Conservation (phyloP, 2,888 invertebrate genomes). For the Chrysomela aeneicollis region DNA sequence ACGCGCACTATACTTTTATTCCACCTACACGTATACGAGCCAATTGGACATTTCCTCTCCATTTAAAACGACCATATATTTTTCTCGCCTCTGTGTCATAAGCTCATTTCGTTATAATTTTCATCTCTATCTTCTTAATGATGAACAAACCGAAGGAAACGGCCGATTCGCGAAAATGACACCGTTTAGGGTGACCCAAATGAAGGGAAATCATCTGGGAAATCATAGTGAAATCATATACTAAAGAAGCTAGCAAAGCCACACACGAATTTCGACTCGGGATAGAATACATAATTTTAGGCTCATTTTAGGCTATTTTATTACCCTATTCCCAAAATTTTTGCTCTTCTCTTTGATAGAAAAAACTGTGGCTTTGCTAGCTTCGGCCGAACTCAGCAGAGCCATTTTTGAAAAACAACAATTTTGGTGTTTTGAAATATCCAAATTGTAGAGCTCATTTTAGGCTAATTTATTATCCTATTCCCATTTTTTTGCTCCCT, state of each 20-base stretch:
- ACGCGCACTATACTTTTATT: slow-evolving; percentile 38
- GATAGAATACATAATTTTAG: too few species aligned
- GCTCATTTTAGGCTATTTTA: too few species aligned
- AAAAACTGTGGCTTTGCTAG: too few species aligned
- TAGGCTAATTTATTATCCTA: too few species aligned
- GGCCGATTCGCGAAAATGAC: slow-evolving; percentile 37
- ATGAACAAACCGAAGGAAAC: slow-evolving; percentile 34
- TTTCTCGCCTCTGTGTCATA: slow-evolving; percentile 35
- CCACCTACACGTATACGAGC: slow-evolving; percentile 40
- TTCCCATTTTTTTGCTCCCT: too few species aligned
- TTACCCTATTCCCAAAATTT: too few species aligned
- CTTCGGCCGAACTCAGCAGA: too few species aligned
- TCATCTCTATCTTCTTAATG: slow-evolving; percentile 39
- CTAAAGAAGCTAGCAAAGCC: not conserved
- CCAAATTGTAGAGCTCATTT: too few species aligned
- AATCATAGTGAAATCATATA: slow-evolving; percentile 13
- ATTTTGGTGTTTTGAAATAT: too few species aligned
- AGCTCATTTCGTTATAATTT: slow-evolving; percentile 38
- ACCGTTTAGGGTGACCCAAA: slow-evolving; percentile 27
- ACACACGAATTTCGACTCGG: slow-evolving; percentile 7
- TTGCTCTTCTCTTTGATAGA: too few species aligned
- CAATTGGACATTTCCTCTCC: slow-evolving; percentile 48
- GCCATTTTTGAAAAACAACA: too few species aligned
- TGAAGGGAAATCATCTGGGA: slow-evolving; percentile 18
- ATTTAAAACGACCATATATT: slow-evolving; percentile 35